Base-by-base conservation (phyloP, 1,140 invertebrate genomes). In the Anoplophora glabripennis region DNA sequence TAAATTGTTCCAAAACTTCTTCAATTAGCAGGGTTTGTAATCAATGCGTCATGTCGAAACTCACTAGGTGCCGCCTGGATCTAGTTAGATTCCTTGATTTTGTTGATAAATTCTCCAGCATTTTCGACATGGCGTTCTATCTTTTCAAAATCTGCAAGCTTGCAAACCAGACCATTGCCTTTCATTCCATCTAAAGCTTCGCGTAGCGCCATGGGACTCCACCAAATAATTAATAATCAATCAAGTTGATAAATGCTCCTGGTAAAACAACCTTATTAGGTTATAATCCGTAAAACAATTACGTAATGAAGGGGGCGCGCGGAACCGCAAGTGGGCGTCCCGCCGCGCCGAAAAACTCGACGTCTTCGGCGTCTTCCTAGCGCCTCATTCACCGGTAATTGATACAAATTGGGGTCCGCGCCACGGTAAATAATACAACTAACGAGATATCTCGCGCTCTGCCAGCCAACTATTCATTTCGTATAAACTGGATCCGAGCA, bases 331-430 rank as follows among this genome's bases (percentile, higher is more conserved):
- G n/a, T 33, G 8, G 15, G 45, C 45, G n/a, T 10, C 47, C 14
- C 12, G 21, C 3, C 21, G 21, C 18, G n/a, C 5, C 44, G 44
- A 46, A 34, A 49, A 35, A 34, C 17, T 5, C 18, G 21, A 35
- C 34, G 47, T 14, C 47, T 28, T 35, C 44, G 52, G 52, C 52
- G 52, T 54, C 52, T 54, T 44, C 40, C n/a, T 11, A 54, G 37
- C 38, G 52, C 35, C 52, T 54, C 35, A 54, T 54, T 44, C 52
- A 44, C 52, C 38, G 52, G 52, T 54, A 54, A 54, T 54, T 54
- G 52, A 54, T 54, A 54, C 52, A 54, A 54, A 54, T 54, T 54
- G 44, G 52, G 42, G 42, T 44, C 52, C 44, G 52, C 44, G 44
- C 41, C 40, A n/a, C 49, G 52, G 52, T 54, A 54, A 54, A 54